A percentile compares a stretch with the other conserved stretches of the same genome.
These are phyloP conservation scores for Leptopilina drosophilae DNA, from an alignment of 2,888 invertebrate species.

Conservation along the genomic window DNA sequence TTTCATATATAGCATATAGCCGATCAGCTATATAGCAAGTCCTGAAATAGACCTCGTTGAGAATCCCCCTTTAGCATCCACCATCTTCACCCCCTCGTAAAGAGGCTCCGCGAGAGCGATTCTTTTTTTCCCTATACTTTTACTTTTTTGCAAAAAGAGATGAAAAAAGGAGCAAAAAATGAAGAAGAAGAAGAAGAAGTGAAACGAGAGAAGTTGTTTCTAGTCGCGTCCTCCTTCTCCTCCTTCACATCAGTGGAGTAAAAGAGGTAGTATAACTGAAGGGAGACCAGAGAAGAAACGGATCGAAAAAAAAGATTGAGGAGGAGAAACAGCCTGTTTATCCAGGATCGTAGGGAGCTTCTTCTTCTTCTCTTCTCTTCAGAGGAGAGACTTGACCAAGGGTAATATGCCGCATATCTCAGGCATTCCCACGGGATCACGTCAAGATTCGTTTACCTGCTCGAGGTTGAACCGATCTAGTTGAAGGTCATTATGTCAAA, in stretches of 20 bases:
- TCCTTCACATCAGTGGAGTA: conserved; percentile 44
- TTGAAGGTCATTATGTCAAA: conserved; percentile 15
- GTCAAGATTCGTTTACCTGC: conserved; percentile 32
- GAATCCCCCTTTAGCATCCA: conserved; percentile 66
- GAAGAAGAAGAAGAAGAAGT: conserved; percentile 34
- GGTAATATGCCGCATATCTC: conserved; percentile 39
- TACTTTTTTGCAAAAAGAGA: conserved; percentile 48
- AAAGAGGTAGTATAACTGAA: conserved; percentile 16
- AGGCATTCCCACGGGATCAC: conserved; percentile 39
- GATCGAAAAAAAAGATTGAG: conserved; percentile 36
- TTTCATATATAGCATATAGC: conserved; percentile 60
- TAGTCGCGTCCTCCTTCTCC: conserved; percentile 45
- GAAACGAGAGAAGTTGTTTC: conserved; percentile 55
- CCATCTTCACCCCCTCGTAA: conserved; percentile 44
- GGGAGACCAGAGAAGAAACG: conserved; percentile 35
- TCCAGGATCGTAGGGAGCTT: conserved; percentile 47
- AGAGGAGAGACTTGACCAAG: conserved; percentile 42
- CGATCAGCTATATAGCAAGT: conserved; percentile 52
- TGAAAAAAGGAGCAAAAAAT: no score
- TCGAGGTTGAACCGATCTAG: conserved; percentile 25
- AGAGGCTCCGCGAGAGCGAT: conserved; percentile 47
- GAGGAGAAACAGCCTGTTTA: conserved; percentile 45
- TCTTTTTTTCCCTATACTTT: conserved; percentile 49
- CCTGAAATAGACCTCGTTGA: conserved; percentile 59
- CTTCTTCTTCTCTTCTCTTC: conserved; percentile 46